Base-by-base conservation (phyloP, 2,888 invertebrate genomes). In the Phrixothrix hirtus region DNA sequence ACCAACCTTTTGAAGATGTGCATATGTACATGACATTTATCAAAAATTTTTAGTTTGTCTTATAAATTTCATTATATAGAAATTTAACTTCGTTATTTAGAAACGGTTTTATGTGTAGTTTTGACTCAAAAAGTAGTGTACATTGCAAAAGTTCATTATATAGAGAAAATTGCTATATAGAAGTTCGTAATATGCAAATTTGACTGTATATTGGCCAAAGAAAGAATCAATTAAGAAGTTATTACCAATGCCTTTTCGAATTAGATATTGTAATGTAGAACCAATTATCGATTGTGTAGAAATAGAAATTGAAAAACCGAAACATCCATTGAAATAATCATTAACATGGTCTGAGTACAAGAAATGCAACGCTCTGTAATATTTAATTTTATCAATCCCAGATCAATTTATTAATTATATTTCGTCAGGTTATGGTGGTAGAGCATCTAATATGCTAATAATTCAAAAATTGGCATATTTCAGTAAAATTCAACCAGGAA, bases 331-430 rank as follows among this genome's bases (percentile, higher is more conserved):
- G 2, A 30, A 27, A 6, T 31, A 41, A 27, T 7, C 41, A 12
- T 10, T 38, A 6, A 66, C 63, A n/a, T 69, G 69, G 67, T 66
- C 67, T 2, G 60, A 64, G 4, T 68, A 66, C 31, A 66, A 68
- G 52, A 64, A 65, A 14, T 60, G 59, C 36, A 68, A 70, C 38
- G 69, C 68, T 9, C 34, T 68, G 9, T 71, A 71, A 51, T 70
- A 67, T 55, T 52, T 69, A 25, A 55, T 67, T 15, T 63, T 59
- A 11, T 54, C 30, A 11, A 63, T 65, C 5, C 65, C 57, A 21
- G 45, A 59, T 48, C 47, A 57, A n/a, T 42, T 60, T 10, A 44
- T 60, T 4, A 59, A 57, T 42, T 60, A 41, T 47, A 51, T 60
- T 31, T 59, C 58, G 15, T 15, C 2, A 10, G 60, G 59, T 14